These are phyloP conservation scores for Eupleurogrammus muticus DNA, from an alignment of 2,797 vertebrate genomes.

Conservation along the genomic window DNA sequence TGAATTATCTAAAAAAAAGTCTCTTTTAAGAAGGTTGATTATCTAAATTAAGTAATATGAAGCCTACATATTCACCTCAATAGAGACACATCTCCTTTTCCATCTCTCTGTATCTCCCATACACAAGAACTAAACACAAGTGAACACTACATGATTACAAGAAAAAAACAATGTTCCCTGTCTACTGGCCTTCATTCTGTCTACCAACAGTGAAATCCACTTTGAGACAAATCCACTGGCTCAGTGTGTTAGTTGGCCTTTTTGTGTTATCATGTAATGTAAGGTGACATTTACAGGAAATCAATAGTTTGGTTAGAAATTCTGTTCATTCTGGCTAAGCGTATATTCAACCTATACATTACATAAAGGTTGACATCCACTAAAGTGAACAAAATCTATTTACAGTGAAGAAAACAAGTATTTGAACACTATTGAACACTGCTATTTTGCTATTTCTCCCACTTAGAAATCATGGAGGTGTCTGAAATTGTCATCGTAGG, in stretches of 20 bases:
- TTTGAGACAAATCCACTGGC: conserved; percentile 6
- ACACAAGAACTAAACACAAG: background rate
- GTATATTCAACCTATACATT: background rate
- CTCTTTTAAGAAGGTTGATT: conserved; percentile 12
- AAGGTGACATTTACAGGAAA: conserved; percentile 51
- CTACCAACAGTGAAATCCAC: background rate
- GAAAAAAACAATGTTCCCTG: background rate
- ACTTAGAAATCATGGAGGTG: too few species aligned
- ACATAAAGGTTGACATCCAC: conserved; percentile 20
- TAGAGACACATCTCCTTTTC: background rate
- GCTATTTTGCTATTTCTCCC: too few species aligned
- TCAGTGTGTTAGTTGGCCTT: conserved; percentile 15
- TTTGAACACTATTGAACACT: too few species aligned
- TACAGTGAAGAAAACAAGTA: too few species aligned
- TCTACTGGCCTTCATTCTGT: background rate
- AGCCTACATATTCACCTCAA: background rate
- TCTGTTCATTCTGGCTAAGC: background rate
- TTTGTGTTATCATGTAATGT: conserved; percentile 20
- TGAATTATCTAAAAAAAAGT: background rate
- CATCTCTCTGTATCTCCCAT: background rate
- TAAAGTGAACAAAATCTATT: background rate
- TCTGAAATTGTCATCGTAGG: too few species aligned
- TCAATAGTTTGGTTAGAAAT: conserved; percentile 43
- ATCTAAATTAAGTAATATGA: conserved; percentile 14
- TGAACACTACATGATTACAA: background rate